phyloP scores from a whole-genome alignment of 2,888 invertebrate species.

The Drosophila greeni region DNA sequence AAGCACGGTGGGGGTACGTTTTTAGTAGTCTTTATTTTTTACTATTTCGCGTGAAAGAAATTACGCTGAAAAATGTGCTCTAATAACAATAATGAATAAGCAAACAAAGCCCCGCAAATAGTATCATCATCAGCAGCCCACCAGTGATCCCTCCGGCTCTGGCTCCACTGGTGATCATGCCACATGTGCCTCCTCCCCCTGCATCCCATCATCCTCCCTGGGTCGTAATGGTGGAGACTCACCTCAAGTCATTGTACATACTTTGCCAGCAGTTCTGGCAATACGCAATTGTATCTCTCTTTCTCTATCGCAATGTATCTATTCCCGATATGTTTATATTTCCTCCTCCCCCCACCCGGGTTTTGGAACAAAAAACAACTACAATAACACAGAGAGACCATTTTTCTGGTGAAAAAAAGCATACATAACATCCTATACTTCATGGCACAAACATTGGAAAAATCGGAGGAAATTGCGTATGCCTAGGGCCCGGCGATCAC shows the following conservation, averaged over 20 bases:
- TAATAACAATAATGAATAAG: slow-evolving; percentile 70
- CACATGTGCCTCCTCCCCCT: slow-evolving; percentile 14
- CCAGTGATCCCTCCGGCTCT: slow-evolving; percentile 7
- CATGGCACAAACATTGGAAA: slow-evolving; percentile 38
- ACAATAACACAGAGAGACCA: slow-evolving; percentile 7
- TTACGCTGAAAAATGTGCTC: slow-evolving; percentile 71
- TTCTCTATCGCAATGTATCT: slow-evolving; percentile 37
- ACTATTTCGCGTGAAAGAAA: slow-evolving; percentile 70
- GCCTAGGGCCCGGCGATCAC: slow-evolving; percentile 5
- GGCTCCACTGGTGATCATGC: slow-evolving; percentile 14
- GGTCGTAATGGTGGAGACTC: slow-evolving; percentile 17
- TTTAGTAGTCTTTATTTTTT: slow-evolving; percentile 65
- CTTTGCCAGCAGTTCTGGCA: slow-evolving; percentile 37
- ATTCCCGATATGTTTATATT: slow-evolving; percentile 61
- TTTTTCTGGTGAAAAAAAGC: slow-evolving; percentile 49
- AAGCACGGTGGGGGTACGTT: slow-evolving; percentile 43
- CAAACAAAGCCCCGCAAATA: slow-evolving; percentile 58
- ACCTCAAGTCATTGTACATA: slow-evolving; percentile 59
- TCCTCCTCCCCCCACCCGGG: not conserved
- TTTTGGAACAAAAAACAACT: slow-evolving; percentile 9
- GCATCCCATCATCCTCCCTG: slow-evolving; percentile 6
- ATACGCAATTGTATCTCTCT: slow-evolving; percentile 50
- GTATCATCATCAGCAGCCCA: slow-evolving; percentile 16
- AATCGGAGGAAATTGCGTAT: slow-evolving; percentile 3
- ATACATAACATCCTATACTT: slow-evolving; percentile 53